phyloP scores from a whole-genome alignment of 2,113 vertebrate species.

The Perca fluviatilis region DNA sequence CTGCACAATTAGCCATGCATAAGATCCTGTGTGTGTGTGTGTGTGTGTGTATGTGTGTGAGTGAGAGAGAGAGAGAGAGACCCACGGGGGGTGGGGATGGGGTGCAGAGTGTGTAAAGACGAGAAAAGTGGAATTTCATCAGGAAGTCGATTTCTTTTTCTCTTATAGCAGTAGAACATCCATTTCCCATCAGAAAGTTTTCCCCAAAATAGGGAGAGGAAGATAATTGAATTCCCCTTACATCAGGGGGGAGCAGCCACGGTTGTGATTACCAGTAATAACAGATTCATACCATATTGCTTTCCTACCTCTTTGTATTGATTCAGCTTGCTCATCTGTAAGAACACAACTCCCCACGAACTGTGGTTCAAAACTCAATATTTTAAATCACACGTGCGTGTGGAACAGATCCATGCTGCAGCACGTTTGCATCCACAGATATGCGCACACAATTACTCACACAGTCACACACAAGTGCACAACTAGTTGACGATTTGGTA shows the following conservation, averaged over 20 bases:
- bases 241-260: slow-evolving; percentile 63
- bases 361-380: slow-evolving; percentile 53
- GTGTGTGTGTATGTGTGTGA: background rate
- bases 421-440: background rate
- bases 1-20: slow-evolving; percentile 81
- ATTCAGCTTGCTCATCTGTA: slow-evolving; percentile 65
- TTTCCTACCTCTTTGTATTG: slow-evolving; percentile 72
- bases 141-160: slow-evolving; percentile 77
- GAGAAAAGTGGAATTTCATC: slow-evolving; percentile 77
- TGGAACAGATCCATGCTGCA: slow-evolving; percentile 3
- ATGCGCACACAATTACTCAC: background rate
- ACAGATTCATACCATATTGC: slow-evolving; percentile 76
- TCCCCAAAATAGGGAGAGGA: slow-evolving; percentile 61
- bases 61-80: slow-evolving; percentile 8
- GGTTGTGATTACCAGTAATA: slow-evolving; percentile 76
- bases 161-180: slow-evolving; percentile 73
- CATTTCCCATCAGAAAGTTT: slow-evolving; percentile 74
- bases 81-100: background rate
- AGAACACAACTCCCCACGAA: slow-evolving; percentile 60
- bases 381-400: slow-evolving; percentile 35
- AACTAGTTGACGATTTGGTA: slow-evolving; percentile 27
- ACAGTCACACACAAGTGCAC: background rate
- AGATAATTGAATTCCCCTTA: slow-evolving; percentile 79
- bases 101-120: slow-evolving; percentile 56
- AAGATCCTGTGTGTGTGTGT: slow-evolving; percentile 35